Base-by-base conservation (phyloP, 53 echinoderm and acorn worm species). In the Antedon mediterranea region DNA sequence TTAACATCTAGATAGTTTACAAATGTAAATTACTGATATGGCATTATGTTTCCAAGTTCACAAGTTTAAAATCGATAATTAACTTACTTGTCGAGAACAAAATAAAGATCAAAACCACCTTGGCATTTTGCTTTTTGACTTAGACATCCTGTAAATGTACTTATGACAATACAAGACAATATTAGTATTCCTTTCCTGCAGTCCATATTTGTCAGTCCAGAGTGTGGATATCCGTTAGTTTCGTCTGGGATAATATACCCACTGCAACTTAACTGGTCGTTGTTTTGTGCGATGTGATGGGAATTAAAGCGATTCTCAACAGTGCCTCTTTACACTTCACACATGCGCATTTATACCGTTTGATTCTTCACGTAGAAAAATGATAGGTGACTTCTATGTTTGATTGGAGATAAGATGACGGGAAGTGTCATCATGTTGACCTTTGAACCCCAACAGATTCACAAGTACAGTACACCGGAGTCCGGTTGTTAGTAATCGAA, bases 61-160 rank as follows among this genome's bases (percentile, higher is more conserved):
- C n/a, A n/a, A n/a, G n/a, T n/a, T n/a, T n/a, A n/a, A n/a, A n/a
- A n/a, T n/a, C n/a, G 42, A 27, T 79, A 26, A 26, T 27, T 14
- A 41, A 73, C 89, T 87, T 83, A 93, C 93, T 82, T 90, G 82
- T 93, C 93, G 34, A 93, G 77, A 0, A 93, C 88, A 79, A 93
- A 93, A 77, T 93, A 93, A 30, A 93, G 37, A 29, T 93, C 93
- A 71, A 93, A 82, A 33, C 93, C 93, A 0, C 93, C 93, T 28
- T 84, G 85, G 79, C 93, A 93, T 79, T 93, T 87, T 11, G 83
- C 78, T 76, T 81, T 71, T 43, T 71, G 75, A 30, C 79, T 57
- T 15, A 57, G 57, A 26, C 57, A 57, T 15, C 57, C 57, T 57
- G 57, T 11, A 57, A 57, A 23, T 23, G 23, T 57, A 18, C 11